Evolutionary conservation across 2,888 invertebrate species (phyloP), one percentile per base, ranked within the genome.

Genomic region (Iphiclides podalirius): DNA sequence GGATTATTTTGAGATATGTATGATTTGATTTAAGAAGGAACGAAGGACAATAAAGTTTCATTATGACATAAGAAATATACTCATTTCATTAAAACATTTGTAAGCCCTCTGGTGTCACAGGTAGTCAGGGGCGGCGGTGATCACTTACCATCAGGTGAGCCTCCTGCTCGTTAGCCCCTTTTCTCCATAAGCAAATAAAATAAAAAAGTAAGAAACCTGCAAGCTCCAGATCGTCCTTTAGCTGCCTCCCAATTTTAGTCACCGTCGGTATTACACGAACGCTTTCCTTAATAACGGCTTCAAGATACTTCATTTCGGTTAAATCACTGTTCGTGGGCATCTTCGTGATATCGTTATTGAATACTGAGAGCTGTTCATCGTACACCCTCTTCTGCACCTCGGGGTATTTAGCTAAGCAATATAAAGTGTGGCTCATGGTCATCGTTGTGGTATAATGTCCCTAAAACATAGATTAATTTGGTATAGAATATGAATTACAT

Each of bases 281-380:
- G 35, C 63, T 66, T 47, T 71, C 71, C 45, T 71, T 71, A 13
- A 70, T 67, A 9, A 65, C 64, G 1, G 66, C 66, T 48, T 72
- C 70, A 0, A 72, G 60, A 47, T 70, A 72, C 46, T 70, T 70
- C 70, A 72, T 72, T 47, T 70, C 57, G 15, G 54, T 61, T 17
- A 72, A 49, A 23, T 72, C 66, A 14, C 62, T 52, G 36, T 53
- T 59, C 4, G 62, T 66, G 2, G 67, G 60, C 37, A 54, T 61
- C 37, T 55, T 63, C 6, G 45, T 33, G 1, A 62, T 54, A 28
- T 70, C 58, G 1, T 58, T 51, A 8, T 61, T 57, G 23, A 66
- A 65, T 34, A 72, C 60, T 2, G 57, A 50, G 8, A 46, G 41
- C 52, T 70, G 70, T 42, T 70, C 70, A 42, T 70, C 64, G 2